These are phyloP conservation scores for Ditylenchus dipsaci DNA, from an alignment of 1,140 invertebrate genomes.

Conservation along the genomic window DNA sequence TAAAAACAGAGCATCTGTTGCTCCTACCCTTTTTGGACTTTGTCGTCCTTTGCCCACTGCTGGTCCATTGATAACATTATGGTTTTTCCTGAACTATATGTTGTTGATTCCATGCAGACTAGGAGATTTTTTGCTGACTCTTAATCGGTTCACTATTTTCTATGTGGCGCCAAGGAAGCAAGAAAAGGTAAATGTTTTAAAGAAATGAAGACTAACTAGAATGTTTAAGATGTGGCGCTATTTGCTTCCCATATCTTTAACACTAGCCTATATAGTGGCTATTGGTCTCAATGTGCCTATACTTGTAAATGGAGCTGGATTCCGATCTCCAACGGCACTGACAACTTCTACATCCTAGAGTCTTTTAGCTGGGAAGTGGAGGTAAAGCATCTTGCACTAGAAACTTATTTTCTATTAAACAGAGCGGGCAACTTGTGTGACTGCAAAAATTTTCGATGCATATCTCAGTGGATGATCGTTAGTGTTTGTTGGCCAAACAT, in stretches of 20 bases:
- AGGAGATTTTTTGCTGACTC: not conserved
- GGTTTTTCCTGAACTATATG: conserved; percentile 1
- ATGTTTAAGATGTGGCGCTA: conserved; percentile 1
- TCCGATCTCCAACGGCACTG: not conserved
- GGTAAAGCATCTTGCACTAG: not conserved
- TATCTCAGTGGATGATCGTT: no score
- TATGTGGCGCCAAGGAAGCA: not conserved
- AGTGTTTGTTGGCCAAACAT: no score
- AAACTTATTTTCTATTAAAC: not conserved
- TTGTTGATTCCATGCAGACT: not conserved
- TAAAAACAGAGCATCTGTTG: not conserved
- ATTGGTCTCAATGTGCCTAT: not conserved
- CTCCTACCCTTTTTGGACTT: not conserved
- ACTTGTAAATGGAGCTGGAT: not conserved
- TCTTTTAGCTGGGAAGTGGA: conserved; percentile 1
- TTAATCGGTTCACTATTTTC: not conserved
- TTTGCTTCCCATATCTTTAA: not conserved
- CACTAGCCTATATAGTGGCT: not conserved
- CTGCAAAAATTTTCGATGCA: not conserved
- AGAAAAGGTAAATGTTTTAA: not conserved
- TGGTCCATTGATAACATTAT: not conserved
- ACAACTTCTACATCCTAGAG: not conserved
- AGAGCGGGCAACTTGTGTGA: not conserved
- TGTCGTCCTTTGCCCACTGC: not conserved
- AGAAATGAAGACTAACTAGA: not conserved